Base-by-base conservation (phyloP, 2,888 invertebrate species). In the Oligia latruncula region DNA sequence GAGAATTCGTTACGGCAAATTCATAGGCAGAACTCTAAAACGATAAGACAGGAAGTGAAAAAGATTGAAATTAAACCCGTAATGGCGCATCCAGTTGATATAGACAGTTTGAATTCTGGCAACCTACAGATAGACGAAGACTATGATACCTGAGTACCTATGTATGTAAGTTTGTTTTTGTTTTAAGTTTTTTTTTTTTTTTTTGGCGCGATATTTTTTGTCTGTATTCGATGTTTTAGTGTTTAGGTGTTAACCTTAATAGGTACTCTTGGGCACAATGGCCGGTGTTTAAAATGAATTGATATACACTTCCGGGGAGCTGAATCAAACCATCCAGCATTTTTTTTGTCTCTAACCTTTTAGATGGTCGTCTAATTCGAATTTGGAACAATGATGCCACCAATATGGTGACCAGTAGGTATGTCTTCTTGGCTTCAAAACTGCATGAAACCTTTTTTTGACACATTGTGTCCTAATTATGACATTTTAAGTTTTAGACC, bases 51-150 rank as follows among this genome's bases (percentile, higher is more conserved):
- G 2, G 95, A 95, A 72, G 86, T 92, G 4, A 95, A 94, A 82
- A 95, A 92, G 71, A 88, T 92, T 3, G 95, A 94, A 78, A 74
- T 90, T 5, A 93, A 92, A 77, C 91, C 93, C 0, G 70, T 90
- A 0, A 81, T 89, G n/a, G 65, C 91, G 3, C 85, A 89, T 67
- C 93, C 93, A 1, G 89, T 95, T 2, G 93, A 95, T 77, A 92
- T 96, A 82, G 96, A 96, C 83, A 91, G 93, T 90, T 91, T 96
- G 78, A 95, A 95, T 89, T 94, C 96, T 71, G 96, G 95, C 13
- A 95, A 96, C 84, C 90, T 97, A 87, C 95, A 97, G 88, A 96
- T 97, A 71, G 97, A 97, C 77, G 97, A 97, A 91, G 97, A 97
- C 93, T 97, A 97, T 90, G 97, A 97, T 95, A 96, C 97, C 93